Conservation (phyloP, 2,888 invertebrate species). For the Bursaphelenchus okinawaensis region DNA sequence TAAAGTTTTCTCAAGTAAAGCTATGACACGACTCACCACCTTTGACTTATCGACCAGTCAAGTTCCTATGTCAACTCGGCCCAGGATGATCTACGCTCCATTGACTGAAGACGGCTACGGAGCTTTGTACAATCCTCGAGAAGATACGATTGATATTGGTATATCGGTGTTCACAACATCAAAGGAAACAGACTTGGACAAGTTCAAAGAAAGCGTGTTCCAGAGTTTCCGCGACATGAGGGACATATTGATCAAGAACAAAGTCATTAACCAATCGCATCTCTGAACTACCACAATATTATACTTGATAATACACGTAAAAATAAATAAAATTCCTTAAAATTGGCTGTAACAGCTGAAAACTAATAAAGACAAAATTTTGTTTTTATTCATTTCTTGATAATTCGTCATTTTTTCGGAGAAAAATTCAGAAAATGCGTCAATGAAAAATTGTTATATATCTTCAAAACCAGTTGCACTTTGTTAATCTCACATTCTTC, state of each 20-base stretch:
- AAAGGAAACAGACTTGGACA: neutral
- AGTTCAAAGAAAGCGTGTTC: neutral
- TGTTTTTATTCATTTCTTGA: too few species aligned
- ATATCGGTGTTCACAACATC: neutral
- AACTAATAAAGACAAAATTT: too few species aligned
- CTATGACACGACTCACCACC: neutral
- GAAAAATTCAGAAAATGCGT: too few species aligned
- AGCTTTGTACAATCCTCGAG: neutral
- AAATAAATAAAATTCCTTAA: too few species aligned
- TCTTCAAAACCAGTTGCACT: too few species aligned
- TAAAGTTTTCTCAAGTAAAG: neutral
- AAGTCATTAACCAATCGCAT: neutral
- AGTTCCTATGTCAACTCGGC: neutral
- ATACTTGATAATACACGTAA: too few species aligned
- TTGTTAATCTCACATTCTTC: too few species aligned
- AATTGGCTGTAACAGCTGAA: too few species aligned
- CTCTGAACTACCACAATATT: neutral
- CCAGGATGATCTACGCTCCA: neutral
- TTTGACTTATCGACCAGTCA: neutral
- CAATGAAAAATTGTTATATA: too few species aligned
- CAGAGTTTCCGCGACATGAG: neutral
- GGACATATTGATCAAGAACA: neutral
- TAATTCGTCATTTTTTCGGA: too few species aligned
- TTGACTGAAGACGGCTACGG: neutral
- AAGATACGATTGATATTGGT: neutral